Conservation (phyloP, 2,113 vertebrate genomes). For the Glaucidium brasilianum region DNA sequence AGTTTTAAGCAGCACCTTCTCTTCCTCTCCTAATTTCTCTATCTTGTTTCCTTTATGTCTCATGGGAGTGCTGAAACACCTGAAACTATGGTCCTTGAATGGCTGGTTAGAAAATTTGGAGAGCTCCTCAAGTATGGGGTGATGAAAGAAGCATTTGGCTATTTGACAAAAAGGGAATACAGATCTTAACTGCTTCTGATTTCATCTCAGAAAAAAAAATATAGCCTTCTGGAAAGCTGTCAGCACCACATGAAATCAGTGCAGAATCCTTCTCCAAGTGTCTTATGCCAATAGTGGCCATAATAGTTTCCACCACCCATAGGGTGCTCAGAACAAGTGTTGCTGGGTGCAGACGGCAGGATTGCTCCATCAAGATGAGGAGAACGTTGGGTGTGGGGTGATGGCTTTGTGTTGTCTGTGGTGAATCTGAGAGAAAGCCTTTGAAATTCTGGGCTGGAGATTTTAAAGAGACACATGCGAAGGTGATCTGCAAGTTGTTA, state of each 20-base stretch:
- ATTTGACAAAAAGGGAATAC: neutral
- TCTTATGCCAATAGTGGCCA: neutral
- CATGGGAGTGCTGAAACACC: neutral
- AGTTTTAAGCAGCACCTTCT: neutral
- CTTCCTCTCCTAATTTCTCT: neutral
- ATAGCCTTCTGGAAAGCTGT: neutral
- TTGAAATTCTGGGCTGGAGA: neutral
- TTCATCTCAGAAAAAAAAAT: neutral
- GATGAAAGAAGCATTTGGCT: neutral
- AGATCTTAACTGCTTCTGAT: neutral
- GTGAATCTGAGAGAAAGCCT: neutral
- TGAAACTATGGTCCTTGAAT: neutral
- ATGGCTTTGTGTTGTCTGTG: neutral
- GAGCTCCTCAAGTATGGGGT: neutral
- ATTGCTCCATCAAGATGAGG: neutral
- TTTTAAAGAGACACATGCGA: neutral
- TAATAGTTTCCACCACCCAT: neutral
- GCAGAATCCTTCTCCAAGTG: neutral
- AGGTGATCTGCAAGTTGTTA: neutral
- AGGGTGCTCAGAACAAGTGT: neutral
- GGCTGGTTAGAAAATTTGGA: neutral
- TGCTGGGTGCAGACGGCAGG: neutral
- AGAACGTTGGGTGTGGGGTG: neutral
- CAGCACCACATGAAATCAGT: neutral
- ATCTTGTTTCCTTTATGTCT: neutral